Evolutionary conservation across 1,140 invertebrate genomes (phyloP).

Genomic region (Drosophila sturtevanti): DNA sequence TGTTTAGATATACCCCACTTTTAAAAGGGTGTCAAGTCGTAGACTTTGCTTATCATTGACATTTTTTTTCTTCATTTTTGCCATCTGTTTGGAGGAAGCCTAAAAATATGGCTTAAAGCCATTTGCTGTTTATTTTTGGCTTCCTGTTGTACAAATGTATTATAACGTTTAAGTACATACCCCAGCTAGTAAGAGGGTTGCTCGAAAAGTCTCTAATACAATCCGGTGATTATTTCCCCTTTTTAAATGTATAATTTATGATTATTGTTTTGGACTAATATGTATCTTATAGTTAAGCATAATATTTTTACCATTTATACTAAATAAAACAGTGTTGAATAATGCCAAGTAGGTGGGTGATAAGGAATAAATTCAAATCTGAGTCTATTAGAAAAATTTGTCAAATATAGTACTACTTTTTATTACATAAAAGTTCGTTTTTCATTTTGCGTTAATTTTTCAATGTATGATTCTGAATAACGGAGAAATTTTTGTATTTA

Average conservation of each 20-base stretch:
- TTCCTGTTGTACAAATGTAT: constrained; percentile 33
- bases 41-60: background rate
- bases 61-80: background rate
- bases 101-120: constrained; percentile 56
- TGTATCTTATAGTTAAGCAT: no score
- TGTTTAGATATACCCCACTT: background rate
- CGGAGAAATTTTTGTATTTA: background rate
- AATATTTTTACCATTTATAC: no score
- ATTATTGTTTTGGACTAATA: no score
- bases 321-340: no score
- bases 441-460: background rate
- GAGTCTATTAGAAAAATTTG: background rate
- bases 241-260: no score
- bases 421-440: background rate
- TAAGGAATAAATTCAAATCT: background rate
- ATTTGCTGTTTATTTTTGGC: constrained; percentile 48
- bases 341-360: no score
- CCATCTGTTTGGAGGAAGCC: constrained; percentile 44
- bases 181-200: background rate
- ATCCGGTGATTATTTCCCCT: no score
- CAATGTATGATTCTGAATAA: background rate
- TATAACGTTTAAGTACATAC: background rate
- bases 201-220: background rate
- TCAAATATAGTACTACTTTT: background rate
- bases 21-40: background rate